phyloP scores from a whole-genome alignment of 2,113 vertebrate species.

The Lathamus discolor region DNA sequence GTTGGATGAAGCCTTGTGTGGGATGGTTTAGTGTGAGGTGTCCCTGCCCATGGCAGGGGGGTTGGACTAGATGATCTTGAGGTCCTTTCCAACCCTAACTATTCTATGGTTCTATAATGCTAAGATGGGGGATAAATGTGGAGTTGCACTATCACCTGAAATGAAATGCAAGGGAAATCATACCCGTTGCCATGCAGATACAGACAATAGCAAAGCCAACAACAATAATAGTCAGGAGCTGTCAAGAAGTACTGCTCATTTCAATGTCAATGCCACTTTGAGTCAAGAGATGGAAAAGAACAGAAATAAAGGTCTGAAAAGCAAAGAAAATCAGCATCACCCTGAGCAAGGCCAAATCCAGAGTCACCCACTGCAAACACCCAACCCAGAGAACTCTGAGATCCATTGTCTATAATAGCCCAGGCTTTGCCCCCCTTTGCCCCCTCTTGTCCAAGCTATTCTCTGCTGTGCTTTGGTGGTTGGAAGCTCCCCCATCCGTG shows the following conservation, averaged over 20 bases:
- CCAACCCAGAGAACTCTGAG: background rate
- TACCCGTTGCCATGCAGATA: background rate
- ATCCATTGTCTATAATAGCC: background rate
- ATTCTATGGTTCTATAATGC: too few species aligned
- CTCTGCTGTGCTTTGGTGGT: too few species aligned
- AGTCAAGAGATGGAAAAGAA: background rate
- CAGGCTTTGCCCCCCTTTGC: background rate
- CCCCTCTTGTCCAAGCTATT: background rate
- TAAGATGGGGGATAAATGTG: too few species aligned
- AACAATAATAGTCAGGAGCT: background rate
- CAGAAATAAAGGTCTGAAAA: background rate
- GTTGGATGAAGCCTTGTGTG: too few species aligned
- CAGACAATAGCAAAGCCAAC: background rate
- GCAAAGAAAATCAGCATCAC: too few species aligned
- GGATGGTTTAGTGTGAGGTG: too few species aligned
- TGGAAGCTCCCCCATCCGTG: rapidly evolving
- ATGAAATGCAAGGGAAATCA: background rate
- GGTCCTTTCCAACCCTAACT: too few species aligned
- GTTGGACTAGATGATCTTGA: too few species aligned
- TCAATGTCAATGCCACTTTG: rapidly evolving
- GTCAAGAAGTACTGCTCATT: background rate
- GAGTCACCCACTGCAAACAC: rapidly evolving
- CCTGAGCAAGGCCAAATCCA: background rate
- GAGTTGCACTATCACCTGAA: background rate
- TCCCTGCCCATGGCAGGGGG: too few species aligned